These are phyloP conservation scores for Aurelia sp. DNA, from an alignment of 30 jellyfish, hydroid and myxozoan genomes.

Conservation along the genomic window DNA sequence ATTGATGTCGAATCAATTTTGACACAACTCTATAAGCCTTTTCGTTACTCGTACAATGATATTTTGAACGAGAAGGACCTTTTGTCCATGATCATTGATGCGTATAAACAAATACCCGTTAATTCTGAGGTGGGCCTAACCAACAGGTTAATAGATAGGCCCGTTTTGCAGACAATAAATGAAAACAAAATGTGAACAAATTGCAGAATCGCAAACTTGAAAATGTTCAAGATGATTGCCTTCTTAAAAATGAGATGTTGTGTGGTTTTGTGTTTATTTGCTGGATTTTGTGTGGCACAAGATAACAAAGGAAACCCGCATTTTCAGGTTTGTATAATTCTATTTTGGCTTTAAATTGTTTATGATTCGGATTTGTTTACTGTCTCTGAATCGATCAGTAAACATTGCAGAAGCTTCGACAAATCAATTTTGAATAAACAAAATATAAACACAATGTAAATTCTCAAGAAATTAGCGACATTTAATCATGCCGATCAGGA, in stretches of 20 bases:
- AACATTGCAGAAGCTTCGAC: background rate
- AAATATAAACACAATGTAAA: too few species aligned
- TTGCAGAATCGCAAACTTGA: background rate
- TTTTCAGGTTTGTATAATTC: conserved; percentile 11
- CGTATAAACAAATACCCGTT: conserved; percentile 31
- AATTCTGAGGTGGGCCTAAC: conserved; percentile 35
- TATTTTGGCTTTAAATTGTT: background rate
- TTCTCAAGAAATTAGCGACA: too few species aligned
- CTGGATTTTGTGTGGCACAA: background rate
- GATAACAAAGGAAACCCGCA: conserved; percentile 2
- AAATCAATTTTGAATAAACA: too few species aligned
- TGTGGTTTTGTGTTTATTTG: background rate
- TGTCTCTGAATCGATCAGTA: background rate
- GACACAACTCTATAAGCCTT: background rate
- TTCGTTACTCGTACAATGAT: background rate
- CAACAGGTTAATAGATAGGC: background rate
- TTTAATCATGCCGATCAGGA: too few species aligned
- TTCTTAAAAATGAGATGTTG: background rate
- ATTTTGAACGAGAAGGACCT: background rate
- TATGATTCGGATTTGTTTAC: background rate
- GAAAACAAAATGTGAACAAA: background rate
- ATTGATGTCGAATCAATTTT: too few species aligned
- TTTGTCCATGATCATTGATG: conserved; percentile 30
- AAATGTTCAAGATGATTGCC: background rate
- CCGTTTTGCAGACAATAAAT: background rate